These are phyloP conservation scores for Andrena camellia DNA, from an alignment of 2,888 invertebrate species.

Conservation along the genomic window DNA sequence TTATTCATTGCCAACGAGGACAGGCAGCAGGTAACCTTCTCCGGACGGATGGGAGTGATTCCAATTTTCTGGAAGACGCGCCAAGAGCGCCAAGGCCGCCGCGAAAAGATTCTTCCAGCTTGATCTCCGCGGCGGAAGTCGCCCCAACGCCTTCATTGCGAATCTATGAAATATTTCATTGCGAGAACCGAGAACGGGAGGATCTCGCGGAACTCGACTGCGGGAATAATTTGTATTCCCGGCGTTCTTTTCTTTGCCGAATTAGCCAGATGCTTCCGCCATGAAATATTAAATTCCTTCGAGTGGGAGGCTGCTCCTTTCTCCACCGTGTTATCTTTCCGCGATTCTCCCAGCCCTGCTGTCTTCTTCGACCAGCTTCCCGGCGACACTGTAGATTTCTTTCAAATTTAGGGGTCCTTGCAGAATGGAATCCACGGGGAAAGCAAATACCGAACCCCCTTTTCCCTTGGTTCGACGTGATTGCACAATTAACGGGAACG, in stretches of 20 bases:
- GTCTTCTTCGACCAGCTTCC: neutral
- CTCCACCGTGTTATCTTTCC: slow-evolving; percentile 17
- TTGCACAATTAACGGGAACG: slow-evolving; percentile 6
- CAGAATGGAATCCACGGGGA: neutral
- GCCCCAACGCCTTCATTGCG: slow-evolving; percentile 21
- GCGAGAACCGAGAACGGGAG: slow-evolving; percentile 9
- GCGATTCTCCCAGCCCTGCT: neutral
- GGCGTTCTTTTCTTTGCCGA: slow-evolving; percentile 49
- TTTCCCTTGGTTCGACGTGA: neutral
- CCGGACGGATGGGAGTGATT: slow-evolving; percentile 32
- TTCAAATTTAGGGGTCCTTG: neutral
- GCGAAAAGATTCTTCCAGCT: neutral
- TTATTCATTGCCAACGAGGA: slow-evolving; percentile 52
- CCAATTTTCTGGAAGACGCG: slow-evolving; percentile 53
- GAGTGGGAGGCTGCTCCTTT: neutral
- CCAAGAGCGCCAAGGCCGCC: slow-evolving; percentile 10
- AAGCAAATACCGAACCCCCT: slow-evolving; percentile 6
- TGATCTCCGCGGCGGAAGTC: neutral
- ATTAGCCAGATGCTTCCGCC: slow-evolving; percentile 40
- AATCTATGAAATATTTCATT: slow-evolving; percentile 34
- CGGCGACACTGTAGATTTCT: neutral
- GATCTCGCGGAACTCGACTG: slow-evolving; percentile 23
- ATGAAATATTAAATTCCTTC: slow-evolving; percentile 58
- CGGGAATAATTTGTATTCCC: slow-evolving; percentile 58
- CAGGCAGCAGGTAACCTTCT: neutral